Evolutionary conservation across 2,888 invertebrate genomes (phyloP).

Genomic region (Diaphora mendica): DNA sequence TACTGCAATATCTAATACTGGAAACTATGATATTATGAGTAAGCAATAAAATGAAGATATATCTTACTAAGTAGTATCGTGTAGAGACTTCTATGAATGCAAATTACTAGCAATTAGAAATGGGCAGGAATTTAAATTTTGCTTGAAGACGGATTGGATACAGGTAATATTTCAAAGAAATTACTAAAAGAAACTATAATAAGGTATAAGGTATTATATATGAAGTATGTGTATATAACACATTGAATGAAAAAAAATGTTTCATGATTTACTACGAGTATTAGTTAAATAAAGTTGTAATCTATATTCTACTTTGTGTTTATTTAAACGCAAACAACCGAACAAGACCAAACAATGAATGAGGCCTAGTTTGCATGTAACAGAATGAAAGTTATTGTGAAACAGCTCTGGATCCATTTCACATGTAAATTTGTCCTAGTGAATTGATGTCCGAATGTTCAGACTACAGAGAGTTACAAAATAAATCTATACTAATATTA

Average conservation of each 20-base stretch:
- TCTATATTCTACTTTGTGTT: background rate
- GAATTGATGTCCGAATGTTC: background rate
- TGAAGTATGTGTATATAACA: background rate
- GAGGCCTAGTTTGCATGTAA: conserved; percentile 5
- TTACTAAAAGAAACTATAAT: no score
- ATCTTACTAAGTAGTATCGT: no score
- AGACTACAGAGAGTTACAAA: background rate
- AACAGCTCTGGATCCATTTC: conserved; percentile 12
- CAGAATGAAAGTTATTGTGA: conserved; percentile 19
- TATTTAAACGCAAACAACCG: background rate
- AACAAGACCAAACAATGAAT: conserved; percentile 1
- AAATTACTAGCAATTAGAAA: no score
- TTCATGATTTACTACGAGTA: background rate
- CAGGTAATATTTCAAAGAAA: no score
- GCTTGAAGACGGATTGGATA: no score
- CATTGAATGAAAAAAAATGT: background rate
- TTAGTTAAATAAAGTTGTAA: background rate
- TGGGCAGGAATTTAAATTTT: no score
- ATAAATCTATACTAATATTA: background rate
- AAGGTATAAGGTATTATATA: background rate
- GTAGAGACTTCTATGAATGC: no score
- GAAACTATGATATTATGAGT: no score
- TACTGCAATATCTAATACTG: no score
- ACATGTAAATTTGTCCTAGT: conserved; percentile 28
- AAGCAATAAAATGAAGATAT: no score